phyloP scores from a whole-genome alignment of 2,888 invertebrate species.

The Autographa gamma region DNA sequence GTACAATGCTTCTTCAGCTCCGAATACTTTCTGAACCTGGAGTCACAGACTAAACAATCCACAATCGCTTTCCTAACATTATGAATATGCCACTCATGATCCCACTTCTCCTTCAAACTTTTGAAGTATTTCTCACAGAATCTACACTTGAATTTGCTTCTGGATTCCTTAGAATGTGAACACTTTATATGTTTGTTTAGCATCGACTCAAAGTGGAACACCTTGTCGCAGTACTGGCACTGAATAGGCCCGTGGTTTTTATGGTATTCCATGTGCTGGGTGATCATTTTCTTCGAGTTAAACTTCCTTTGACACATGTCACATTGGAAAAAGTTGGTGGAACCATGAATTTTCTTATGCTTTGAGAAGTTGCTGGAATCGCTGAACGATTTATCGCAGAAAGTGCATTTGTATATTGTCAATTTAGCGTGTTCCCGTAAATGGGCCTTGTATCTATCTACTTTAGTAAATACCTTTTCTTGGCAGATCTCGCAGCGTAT shows the following conservation, averaged over 20 bases:
- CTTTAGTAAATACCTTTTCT: constrained; percentile 71
- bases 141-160: constrained; percentile 72
- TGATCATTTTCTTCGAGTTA: constrained; percentile 84
- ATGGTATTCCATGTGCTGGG: constrained; percentile 84
- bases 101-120: constrained; percentile 83
- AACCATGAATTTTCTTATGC: constrained; percentile 85
- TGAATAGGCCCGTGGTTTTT: constrained; percentile 73
- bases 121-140: constrained; percentile 75
- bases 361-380: constrained; percentile 87
- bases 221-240: constrained; percentile 75
- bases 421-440: constrained; percentile 84
- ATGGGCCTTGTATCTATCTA: constrained; percentile 85
- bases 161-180: constrained; percentile 69
- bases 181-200: constrained; percentile 81
- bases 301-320: constrained; percentile 84
- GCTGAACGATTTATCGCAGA: constrained; percentile 85
- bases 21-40: constrained; percentile 81
- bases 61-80: constrained; percentile 81
- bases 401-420: constrained; percentile 83
- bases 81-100: constrained; percentile 84
- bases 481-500: constrained; percentile 81
- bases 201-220: constrained; percentile 82
- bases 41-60: constrained; percentile 79
- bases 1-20: constrained; percentile 79
- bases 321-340: constrained; percentile 77